Base-by-base conservation (phyloP, 1,140 invertebrate species). In the Brevipalpus yothersi region DNA sequence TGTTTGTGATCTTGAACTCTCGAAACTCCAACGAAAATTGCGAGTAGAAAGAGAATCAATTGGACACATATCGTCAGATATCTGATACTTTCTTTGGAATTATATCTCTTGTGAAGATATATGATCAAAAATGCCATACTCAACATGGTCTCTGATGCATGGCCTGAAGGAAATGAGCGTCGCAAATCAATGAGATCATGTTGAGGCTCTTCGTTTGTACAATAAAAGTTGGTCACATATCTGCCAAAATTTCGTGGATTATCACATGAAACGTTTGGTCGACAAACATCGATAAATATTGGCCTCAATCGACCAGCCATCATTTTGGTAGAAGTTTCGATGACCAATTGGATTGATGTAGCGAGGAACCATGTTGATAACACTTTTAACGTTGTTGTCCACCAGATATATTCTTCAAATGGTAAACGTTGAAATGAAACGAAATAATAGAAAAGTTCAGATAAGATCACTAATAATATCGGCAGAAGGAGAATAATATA, bases 261-360 rank as follows among this genome's bases (percentile, higher is more conserved):
- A 9, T 13, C 12, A 17, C 49, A 51, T 19, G 21, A 15, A 61
- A 47, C 62, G 62, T 70, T 64, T n/a, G 77, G 77, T 43, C 75
- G 69, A 39, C 80, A 78, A 67, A 62, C 72, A 63, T 76, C 75
- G 63, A 90, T 78, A 72, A 95, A 96, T 72, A 95, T 87, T 9
- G 92, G 92, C 13, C 91, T 73, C 60, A 94, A 72, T 56, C 90
- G 76, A 39, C 91, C 91, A 61, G 94, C 81, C 2, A 82, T 81
- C 63, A 91, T 92, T 71, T 94, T 95, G 39, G 39, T 56, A 11
- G 39, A 39, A 11, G 10, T 42, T 39, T 19, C 39, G 17, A 42
- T 31, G n/a, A 51, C n/a, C 21, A 10, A 17, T 19, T 51, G n/a
- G 9, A 51, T n/a, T 19, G n/a, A 51, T 19, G 21, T 19, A 8